Evolutionary conservation across 2,888 invertebrate species (phyloP).

Genomic region (Biston betularia): DNA sequence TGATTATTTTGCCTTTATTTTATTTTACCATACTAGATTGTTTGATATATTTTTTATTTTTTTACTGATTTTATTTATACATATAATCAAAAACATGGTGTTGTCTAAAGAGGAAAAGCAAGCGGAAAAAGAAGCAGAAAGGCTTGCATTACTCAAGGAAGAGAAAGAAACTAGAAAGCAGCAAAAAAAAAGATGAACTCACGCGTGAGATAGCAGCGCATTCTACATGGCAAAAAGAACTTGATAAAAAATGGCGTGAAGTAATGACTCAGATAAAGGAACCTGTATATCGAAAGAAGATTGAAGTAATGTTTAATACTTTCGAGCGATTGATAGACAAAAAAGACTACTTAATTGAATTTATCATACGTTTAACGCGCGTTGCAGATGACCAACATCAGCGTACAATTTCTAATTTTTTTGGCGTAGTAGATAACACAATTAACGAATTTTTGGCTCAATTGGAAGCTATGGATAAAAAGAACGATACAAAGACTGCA

Average conservation of each 20-base stretch:
- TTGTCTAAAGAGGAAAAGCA: constrained; percentile 72
- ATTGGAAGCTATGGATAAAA: constrained; percentile 64
- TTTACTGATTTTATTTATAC: constrained; percentile 20
- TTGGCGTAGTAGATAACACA: constrained; percentile 87
- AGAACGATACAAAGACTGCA: constrained; percentile 63
- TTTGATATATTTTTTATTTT: constrained; percentile 32
- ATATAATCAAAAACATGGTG: constrained; percentile 55
- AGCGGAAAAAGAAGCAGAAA: constrained; percentile 72
- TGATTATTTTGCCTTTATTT: neutral
- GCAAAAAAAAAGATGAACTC: constrained; percentile 67
- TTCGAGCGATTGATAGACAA: constrained; percentile 85
- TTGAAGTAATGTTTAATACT: constrained; percentile 74
- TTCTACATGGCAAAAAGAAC: constrained; percentile 57
- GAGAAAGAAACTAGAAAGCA: constrained; percentile 61
- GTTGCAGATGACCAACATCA: constrained; percentile 88
- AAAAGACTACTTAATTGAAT: constrained; percentile 86
- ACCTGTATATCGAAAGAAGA: constrained; percentile 71
- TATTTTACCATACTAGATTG: neutral
- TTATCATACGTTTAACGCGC: constrained; percentile 85
- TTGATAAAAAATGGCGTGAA: constrained; percentile 71
- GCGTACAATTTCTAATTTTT: constrained; percentile 87
- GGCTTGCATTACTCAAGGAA: constrained; percentile 62
- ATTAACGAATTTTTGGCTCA: constrained; percentile 79
- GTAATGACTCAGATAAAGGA: constrained; percentile 77
- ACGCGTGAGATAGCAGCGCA: constrained; percentile 71